These are phyloP conservation scores for Scylla paramamosain DNA, from an alignment of 1,140 invertebrate species.

Conservation along the genomic window DNA sequence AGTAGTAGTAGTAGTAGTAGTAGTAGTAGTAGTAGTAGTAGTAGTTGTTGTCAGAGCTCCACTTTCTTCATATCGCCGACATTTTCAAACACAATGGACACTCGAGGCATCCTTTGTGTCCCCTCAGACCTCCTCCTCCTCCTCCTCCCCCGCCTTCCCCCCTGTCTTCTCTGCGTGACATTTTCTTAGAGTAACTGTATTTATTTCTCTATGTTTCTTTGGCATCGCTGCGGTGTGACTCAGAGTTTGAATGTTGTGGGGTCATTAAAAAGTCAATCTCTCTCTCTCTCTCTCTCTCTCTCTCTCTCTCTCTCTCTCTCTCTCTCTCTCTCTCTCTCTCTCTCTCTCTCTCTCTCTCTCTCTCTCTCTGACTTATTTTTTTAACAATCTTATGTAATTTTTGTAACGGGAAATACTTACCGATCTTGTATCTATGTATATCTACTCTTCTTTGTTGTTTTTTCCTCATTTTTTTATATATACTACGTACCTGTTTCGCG, in stretches of 20 bases:
- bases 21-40: no score
- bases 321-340: conserved; percentile 48
- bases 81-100: conserved; percentile 5
- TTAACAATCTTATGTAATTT: no score
- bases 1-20: no score
- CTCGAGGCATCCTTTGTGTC: not conserved
- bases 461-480: not conserved
- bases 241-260: conserved; percentile 7
- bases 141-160: not conserved
- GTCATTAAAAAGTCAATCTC: not conserved
- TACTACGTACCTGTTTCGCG: not conserved
- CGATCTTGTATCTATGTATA: not conserved
- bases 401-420: no score
- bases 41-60: not conserved
- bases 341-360: not conserved
- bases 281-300: conserved; percentile 33
- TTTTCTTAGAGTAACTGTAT: conserved; percentile 14
- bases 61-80: not conserved
- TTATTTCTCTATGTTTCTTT: not conserved
- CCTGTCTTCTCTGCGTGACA: not conserved
- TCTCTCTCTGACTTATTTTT: not conserved
- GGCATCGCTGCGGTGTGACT: not conserved
- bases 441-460: not conserved
- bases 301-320: conserved; percentile 47
- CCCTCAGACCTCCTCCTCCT: conserved; percentile 16